phyloP scores from a whole-genome alignment of 2,797 vertebrate genomes.

The Macrochelys suwanniensis region DNA sequence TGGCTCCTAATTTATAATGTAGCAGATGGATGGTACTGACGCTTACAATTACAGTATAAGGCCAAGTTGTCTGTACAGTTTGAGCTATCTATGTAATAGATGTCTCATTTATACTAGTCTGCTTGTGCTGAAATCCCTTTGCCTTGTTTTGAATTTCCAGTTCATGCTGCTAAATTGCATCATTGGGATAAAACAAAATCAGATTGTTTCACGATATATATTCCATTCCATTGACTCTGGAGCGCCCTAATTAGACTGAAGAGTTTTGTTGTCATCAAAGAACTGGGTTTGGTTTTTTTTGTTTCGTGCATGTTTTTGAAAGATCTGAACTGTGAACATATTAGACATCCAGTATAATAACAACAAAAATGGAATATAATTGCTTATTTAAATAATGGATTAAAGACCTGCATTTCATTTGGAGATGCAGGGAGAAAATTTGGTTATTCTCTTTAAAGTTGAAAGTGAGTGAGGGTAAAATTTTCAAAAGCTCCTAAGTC shows the following conservation, averaged over 20 bases:
- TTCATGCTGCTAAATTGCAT: slow-evolving; percentile 51
- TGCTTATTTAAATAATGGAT: background rate
- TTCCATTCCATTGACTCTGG: slow-evolving; percentile 22
- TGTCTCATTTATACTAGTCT: slow-evolving; percentile 29
- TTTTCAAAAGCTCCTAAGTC: slow-evolving; percentile 4
- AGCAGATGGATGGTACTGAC: slow-evolving; percentile 68
- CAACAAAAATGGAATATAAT: background rate
- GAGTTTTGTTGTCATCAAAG: slow-evolving; percentile 34
- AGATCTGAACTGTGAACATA: background rate
- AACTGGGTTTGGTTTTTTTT: background rate
- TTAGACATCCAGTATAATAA: background rate
- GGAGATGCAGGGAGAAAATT: background rate
- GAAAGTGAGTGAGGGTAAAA: background rate
- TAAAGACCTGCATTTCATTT: background rate
- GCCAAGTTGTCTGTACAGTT: slow-evolving; percentile 23
- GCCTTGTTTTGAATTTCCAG: slow-evolving; percentile 39
- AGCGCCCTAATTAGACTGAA: slow-evolving; percentile 55
- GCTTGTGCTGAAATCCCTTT: slow-evolving; percentile 49
- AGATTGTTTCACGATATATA: slow-evolving; percentile 26
- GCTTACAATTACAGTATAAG: slow-evolving; percentile 58
- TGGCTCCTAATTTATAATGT: slow-evolving; percentile 56
- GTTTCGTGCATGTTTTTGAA: slow-evolving; percentile 12
- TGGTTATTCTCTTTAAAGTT: background rate
- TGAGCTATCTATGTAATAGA: slow-evolving; percentile 22
- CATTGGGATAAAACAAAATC: slow-evolving; percentile 37